Conservation (phyloP, 2,797 vertebrate genomes). For the Gouania willdenowi region DNA sequence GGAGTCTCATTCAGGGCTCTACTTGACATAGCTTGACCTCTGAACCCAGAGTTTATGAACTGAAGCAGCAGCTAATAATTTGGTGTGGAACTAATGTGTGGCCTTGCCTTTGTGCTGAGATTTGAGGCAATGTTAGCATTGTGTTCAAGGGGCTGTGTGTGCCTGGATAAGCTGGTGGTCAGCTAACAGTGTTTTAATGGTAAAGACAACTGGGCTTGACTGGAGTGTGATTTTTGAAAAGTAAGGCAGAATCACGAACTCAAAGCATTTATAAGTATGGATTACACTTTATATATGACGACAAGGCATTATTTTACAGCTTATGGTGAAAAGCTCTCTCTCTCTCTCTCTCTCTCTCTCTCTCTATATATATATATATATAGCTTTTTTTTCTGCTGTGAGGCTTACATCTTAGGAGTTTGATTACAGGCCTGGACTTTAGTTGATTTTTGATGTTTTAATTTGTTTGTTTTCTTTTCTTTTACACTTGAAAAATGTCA, state of each 20-base stretch:
- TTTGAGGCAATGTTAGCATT: conserved; percentile 58
- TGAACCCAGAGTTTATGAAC: conserved; percentile 74
- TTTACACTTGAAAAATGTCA: too few relatives aligned
- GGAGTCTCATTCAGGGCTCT: conserved; percentile 68
- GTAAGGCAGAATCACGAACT: conserved; percentile 6
- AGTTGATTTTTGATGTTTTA: too few relatives aligned
- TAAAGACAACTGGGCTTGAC: conserved; percentile 14
- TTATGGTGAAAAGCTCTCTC: too few relatives aligned
- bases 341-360: too few relatives aligned
- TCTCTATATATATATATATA: too few relatives aligned
- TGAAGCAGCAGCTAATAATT: conserved; percentile 71
- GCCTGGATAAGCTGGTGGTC: conserved; percentile 59
- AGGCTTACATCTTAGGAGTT: too few relatives aligned
- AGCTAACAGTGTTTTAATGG: conserved; percentile 49
- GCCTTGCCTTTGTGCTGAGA: conserved; percentile 52
- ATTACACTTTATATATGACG: too few relatives aligned
- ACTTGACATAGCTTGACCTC: conserved; percentile 73
- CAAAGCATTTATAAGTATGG: too few relatives aligned
- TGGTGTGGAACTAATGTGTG: conserved; percentile 58
- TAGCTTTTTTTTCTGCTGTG: too few relatives aligned
- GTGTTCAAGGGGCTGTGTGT: conserved; percentile 49
- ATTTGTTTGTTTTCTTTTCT: too few relatives aligned
- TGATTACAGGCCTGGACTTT: too few relatives aligned
- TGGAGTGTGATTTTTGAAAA: conserved; percentile 32
- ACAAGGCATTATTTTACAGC: too few relatives aligned